phyloP scores from a whole-genome alignment of 2,797 vertebrate genomes.

The Semotilus atromaculatus region DNA sequence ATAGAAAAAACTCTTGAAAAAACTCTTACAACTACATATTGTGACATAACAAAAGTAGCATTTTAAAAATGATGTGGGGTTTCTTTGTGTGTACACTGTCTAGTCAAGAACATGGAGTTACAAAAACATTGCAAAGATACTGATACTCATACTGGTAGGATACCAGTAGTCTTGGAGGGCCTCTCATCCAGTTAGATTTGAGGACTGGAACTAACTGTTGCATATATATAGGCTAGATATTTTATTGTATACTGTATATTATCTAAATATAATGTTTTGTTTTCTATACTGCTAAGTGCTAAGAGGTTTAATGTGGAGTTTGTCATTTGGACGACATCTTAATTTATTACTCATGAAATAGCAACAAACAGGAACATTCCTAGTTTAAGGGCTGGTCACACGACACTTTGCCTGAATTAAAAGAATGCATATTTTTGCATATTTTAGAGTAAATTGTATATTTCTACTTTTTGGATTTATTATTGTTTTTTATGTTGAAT shows the following conservation, averaged over 20 bases:
- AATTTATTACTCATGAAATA: not conserved
- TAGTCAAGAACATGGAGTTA: not conserved
- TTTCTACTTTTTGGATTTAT: not conserved
- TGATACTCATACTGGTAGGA: too few species aligned
- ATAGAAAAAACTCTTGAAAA: too few species aligned
- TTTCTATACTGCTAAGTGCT: too few species aligned
- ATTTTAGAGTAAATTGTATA: not conserved
- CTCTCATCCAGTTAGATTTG: not conserved
- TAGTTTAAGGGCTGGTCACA: not conserved
- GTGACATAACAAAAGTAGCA: not conserved
- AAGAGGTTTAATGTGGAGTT: too few species aligned
- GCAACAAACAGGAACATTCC: not conserved
- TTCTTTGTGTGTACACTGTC: not conserved
- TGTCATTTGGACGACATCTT: not conserved
- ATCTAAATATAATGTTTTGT: too few species aligned
- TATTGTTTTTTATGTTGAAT: too few species aligned
- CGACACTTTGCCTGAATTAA: not conserved
- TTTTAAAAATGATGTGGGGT: not conserved
- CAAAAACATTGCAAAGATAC: too few species aligned
- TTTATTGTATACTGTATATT: too few species aligned
- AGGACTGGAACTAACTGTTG: not conserved
- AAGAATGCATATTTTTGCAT: not conserved
- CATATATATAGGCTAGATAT: too few species aligned
- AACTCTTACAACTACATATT: too few species aligned
- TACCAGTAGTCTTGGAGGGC: not conserved